Conservation (phyloP, 2,888 invertebrate genomes). For the Orgyia antiqua region DNA sequence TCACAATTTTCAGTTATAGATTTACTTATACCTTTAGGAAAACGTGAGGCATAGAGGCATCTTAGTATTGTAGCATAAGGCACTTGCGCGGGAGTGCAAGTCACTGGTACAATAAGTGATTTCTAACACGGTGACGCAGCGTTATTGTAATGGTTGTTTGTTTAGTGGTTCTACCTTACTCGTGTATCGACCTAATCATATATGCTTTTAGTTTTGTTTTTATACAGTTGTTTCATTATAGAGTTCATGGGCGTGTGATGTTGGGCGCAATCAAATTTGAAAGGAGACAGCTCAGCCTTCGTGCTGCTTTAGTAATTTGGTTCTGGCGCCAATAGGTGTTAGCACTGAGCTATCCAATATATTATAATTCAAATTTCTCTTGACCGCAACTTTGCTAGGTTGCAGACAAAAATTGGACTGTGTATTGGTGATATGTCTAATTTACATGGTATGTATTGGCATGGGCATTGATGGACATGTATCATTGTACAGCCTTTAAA, state of each 20-base stretch:
- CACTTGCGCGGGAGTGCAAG: constrained; percentile 64
- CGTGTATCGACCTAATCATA: constrained; percentile 77
- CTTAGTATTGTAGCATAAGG: constrained; percentile 49
- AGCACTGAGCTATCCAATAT: constrained; percentile 44
- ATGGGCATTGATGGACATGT: too few species aligned
- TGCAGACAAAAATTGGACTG: too few species aligned
- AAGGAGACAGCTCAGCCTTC: constrained; percentile 69
- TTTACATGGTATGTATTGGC: too few species aligned
- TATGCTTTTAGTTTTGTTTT: constrained; percentile 78
- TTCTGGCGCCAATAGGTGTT: constrained; percentile 70
- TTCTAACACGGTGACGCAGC: constrained; percentile 72
- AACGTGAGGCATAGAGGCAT: constrained; percentile 32
- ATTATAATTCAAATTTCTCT: constrained; percentile 41
- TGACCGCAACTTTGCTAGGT: too few species aligned
- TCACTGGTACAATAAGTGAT: constrained; percentile 76
- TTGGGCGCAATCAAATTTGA: constrained; percentile 75
- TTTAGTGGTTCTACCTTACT: constrained; percentile 77
- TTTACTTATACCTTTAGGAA: too few species aligned
- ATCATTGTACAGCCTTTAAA: too few species aligned
- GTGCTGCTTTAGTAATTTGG: constrained; percentile 63
- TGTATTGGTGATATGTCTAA: too few species aligned
- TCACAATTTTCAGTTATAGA: too few species aligned
- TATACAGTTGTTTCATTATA: constrained; percentile 73
- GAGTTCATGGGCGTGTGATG: constrained; percentile 77
- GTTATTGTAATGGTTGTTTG: constrained; percentile 75